Conservation (phyloP, 2,888 invertebrate genomes). For the Hipparchia sbordonii region DNA sequence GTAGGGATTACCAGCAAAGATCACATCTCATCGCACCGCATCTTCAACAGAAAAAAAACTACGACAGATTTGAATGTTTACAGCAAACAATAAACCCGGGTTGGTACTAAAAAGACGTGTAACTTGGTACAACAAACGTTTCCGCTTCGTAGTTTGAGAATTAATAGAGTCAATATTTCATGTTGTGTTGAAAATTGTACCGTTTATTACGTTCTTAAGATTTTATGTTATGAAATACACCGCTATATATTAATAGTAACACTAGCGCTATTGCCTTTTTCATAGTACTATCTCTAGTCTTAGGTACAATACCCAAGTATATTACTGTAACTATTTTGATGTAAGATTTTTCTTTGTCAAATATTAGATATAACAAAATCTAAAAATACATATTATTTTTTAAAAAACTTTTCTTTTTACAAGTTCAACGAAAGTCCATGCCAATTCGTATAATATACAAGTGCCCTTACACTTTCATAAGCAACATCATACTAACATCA, state of each 20-base stretch:
- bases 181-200: neutral
- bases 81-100: neutral
- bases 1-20: too few species aligned
- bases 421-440: neutral
- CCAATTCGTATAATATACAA: neutral
- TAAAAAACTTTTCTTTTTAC: neutral
- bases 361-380: too few species aligned
- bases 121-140: neutral
- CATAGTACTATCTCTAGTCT: too few species aligned
- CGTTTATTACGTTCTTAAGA: neutral
- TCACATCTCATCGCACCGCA: too few species aligned
- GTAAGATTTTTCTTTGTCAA: too few species aligned
- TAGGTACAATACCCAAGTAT: too few species aligned
- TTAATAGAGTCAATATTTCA: constrained; percentile 9
- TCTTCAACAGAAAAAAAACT: too few species aligned
- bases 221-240: neutral
- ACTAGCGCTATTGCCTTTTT: too few species aligned
- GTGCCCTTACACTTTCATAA: neutral
- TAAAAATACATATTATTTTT: too few species aligned
- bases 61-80: neutral
- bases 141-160: neutral
- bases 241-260: too few species aligned
- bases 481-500: neutral
- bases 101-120: neutral
- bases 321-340: too few species aligned